phyloP scores from a whole-genome alignment of 2,888 invertebrate species.

The Lasioglossum leucozonium region DNA sequence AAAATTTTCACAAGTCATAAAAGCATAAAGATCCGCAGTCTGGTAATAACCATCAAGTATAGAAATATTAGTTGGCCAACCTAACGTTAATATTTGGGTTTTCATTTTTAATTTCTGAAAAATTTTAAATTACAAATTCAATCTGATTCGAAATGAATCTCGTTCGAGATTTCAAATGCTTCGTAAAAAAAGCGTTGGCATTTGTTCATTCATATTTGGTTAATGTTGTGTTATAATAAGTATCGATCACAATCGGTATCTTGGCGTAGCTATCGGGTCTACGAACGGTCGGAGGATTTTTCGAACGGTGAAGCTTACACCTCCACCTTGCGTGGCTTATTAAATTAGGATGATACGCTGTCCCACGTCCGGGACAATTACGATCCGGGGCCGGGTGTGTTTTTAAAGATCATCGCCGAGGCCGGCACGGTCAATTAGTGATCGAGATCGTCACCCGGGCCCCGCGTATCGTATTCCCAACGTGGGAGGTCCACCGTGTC shows the following conservation, averaged over 20 bases:
- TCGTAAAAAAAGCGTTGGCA: too few relatives aligned
- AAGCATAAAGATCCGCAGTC: too few relatives aligned
- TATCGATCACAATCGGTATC: not conserved
- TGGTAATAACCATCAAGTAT: too few relatives aligned
- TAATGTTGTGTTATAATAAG: not conserved
- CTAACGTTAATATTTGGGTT: too few relatives aligned
- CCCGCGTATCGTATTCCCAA: constrained; percentile 80
- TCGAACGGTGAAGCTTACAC: constrained; percentile 52
- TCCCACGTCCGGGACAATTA: constrained; percentile 80
- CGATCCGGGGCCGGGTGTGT: constrained; percentile 73
- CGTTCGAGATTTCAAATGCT: too few relatives aligned
- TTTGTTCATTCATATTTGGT: too few relatives aligned
- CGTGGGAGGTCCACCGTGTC: constrained; percentile 83
- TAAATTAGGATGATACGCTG: constrained; percentile 78
- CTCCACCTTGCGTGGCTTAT: constrained; percentile 63
- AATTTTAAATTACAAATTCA: too few relatives aligned
- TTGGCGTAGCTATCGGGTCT: not conserved
- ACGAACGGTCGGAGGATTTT: constrained; percentile 21
- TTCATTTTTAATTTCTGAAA: too few relatives aligned
- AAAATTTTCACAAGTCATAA: too few relatives aligned
- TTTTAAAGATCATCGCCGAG: constrained; percentile 79
- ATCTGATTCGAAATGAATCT: too few relatives aligned
- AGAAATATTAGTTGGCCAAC: too few relatives aligned
- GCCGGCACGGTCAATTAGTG: constrained; percentile 82
- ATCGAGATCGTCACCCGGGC: constrained; percentile 82